Conservation (phyloP, 2,113 vertebrate species). For the Ctenodactylus gundi region DNA sequence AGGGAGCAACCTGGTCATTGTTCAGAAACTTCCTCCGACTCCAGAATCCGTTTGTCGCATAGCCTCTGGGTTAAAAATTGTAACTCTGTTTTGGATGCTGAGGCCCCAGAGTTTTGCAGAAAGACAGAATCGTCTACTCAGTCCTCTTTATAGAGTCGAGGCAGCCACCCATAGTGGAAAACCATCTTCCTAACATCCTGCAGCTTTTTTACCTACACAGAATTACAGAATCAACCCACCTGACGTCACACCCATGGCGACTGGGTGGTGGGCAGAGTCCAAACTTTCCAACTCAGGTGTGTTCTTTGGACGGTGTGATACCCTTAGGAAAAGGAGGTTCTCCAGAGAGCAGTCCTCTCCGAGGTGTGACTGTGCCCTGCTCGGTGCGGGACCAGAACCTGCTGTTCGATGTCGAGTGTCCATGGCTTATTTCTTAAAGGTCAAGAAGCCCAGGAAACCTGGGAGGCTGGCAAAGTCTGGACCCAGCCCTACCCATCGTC, state of each 20-base stretch:
- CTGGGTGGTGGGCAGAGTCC: background rate
- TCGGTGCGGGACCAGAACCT: background rate
- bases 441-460: background rate
- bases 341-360: background rate
- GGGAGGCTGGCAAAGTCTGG: background rate
- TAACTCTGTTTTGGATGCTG: background rate
- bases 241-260: background rate
- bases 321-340: background rate
- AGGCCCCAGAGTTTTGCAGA: background rate
- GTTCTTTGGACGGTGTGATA: too few species aligned
- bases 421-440: background rate
- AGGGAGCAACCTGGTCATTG: too few species aligned
- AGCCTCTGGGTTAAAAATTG: background rate
- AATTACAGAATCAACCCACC: background rate
- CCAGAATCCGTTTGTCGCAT: too few species aligned
- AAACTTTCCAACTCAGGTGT: background rate
- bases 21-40: background rate
- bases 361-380: background rate
- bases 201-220: background rate
- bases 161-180: background rate
- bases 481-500: background rate
- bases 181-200: background rate
- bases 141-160: background rate
- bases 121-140: background rate
- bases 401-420: background rate